Evolutionary conservation across 2,888 invertebrate genomes (phyloP).

Genomic region (Amphipyra tragopoginis): DNA sequence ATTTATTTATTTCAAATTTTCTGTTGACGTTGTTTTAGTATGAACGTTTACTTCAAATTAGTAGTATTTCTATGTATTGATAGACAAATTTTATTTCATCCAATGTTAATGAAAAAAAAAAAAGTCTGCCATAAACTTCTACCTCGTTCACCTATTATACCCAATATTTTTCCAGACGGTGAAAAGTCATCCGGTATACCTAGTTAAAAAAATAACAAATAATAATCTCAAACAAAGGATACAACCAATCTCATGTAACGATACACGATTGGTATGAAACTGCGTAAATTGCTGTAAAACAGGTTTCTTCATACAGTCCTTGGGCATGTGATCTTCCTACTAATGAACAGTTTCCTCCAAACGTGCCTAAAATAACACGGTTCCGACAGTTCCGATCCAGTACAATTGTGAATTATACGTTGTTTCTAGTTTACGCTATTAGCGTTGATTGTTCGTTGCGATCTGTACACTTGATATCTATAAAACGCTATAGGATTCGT

Average conservation of each 20-base stretch:
- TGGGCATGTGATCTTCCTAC: conserved; percentile 63
- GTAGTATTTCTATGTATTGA: too few species aligned
- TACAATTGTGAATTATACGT: conserved; percentile 15
- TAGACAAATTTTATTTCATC: too few species aligned
- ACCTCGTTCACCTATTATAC: too few species aligned
- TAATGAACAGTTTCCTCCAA: conserved; percentile 75
- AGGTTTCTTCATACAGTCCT: conserved; percentile 60
- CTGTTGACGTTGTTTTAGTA: too few species aligned
- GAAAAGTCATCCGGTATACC: too few species aligned
- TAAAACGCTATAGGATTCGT: too few species aligned
- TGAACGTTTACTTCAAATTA: too few species aligned
- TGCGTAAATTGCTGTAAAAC: conserved; percentile 56
- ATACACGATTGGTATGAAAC: conserved; percentile 51
- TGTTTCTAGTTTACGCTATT: conserved; percentile 12
- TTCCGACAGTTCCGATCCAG: conserved; percentile 14
- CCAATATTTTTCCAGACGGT: too few species aligned
- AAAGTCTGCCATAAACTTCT: too few species aligned
- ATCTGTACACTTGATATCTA: too few species aligned
- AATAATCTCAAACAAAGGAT: conserved; percentile 53
- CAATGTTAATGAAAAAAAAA: too few species aligned
- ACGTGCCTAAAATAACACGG: conserved; percentile 56
- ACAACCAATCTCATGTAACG: conserved; percentile 51
- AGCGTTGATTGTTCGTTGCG: neutral
- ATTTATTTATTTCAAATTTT: too few species aligned
- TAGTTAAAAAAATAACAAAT: neutral